A percentile compares a stretch with the other conserved stretches of the same genome.
Conservation (phyloP, 1,140 invertebrate genomes). For the Contarinia nasturtii region DNA sequence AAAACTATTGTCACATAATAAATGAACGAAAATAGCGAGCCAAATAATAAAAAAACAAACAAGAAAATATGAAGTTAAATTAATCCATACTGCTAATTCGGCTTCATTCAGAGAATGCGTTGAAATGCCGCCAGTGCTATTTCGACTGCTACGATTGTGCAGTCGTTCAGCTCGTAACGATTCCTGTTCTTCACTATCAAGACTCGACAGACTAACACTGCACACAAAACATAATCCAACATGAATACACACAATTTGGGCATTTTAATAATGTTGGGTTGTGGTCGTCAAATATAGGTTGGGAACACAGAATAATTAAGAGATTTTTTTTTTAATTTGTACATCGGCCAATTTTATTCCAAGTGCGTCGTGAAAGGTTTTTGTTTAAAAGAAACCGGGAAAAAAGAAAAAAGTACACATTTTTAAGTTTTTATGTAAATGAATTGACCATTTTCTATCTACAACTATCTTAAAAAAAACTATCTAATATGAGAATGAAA, state of each 20-base stretch:
- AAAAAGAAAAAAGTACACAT: no score
- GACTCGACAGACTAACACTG: constrained; percentile 28
- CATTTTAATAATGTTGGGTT: background rate
- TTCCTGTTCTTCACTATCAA: constrained; percentile 34
- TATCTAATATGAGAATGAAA: no score
- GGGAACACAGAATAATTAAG: no score
- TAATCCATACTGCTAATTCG: constrained; percentile 45
- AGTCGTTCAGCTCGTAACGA: constrained; percentile 20
- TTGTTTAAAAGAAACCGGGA: no score
- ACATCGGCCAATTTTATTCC: no score
- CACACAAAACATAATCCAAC: constrained; percentile 1
- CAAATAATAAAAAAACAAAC: no score
- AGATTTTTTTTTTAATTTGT: no score
- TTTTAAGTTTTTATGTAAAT: no score
- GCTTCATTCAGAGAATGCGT: constrained; percentile 73
- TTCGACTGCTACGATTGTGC: constrained; percentile 25
- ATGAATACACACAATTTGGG: background rate
- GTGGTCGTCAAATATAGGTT: background rate
- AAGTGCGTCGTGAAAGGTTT: no score
- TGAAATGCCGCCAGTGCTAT: constrained; percentile 40
- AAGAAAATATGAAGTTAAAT: background rate
- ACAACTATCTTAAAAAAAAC: no score
- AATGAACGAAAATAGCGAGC: background rate
- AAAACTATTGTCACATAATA: no score
- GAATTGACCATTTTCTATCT: no score